A percentile compares a stretch with the other conserved stretches of the same genome.
Conservation (phyloP, 2,113 vertebrate species). For the Heptranchias perlo region DNA sequence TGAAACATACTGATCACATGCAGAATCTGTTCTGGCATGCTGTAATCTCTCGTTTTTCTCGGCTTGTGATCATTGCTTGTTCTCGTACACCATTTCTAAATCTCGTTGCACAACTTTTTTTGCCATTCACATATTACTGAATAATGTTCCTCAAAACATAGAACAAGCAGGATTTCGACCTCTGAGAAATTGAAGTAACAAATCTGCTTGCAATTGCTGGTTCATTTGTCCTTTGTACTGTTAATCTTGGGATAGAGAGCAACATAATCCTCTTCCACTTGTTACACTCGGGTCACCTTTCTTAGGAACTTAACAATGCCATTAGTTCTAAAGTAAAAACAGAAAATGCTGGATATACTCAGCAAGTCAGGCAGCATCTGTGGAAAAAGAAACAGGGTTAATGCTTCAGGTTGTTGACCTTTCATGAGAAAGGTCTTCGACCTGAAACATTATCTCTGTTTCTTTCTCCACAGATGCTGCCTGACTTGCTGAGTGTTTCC, state of each 20-base stretch:
- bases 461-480: too few species aligned
- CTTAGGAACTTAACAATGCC: not conserved
- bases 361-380: too few species aligned
- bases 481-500: too few species aligned
- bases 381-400: too few species aligned
- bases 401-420: too few species aligned
- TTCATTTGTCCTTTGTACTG: not conserved
- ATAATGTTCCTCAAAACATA: not conserved
- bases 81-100: not conserved
- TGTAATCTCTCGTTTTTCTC: not conserved
- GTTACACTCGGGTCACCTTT: not conserved
- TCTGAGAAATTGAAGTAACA: not conserved
- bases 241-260: not conserved
- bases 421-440: too few species aligned
- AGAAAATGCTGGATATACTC: too few species aligned
- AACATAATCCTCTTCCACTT: not conserved
- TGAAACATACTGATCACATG: not conserved
- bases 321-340: too few species aligned
- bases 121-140: not conserved
- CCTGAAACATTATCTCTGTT: too few species aligned
- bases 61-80: not conserved
- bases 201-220: not conserved
- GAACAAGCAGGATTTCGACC: not conserved
- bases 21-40: not conserved
- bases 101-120: not conserved